These are phyloP conservation scores for Plemyria rubiginata DNA, from an alignment of 2,888 invertebrate genomes.

Conservation along the genomic window DNA sequence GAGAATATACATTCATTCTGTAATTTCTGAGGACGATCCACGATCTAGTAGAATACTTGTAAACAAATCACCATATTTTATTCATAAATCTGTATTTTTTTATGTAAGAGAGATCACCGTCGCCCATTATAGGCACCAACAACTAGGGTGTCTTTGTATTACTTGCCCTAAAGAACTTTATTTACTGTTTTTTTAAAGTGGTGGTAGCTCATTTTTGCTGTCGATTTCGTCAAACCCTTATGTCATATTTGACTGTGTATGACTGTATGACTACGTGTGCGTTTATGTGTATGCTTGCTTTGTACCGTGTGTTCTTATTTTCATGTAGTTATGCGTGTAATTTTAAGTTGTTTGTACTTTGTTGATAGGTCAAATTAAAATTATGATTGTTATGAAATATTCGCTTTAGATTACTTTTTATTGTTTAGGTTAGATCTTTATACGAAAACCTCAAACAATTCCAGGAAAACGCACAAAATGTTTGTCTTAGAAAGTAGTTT, in stretches of 20 bases:
- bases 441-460: constrained; percentile 6
- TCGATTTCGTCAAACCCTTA: too few species aligned
- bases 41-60: not conserved
- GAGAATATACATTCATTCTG: not conserved
- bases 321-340: not conserved
- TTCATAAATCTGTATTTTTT: too few species aligned
- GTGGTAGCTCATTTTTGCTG: too few species aligned
- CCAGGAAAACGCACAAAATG: constrained; percentile 29
- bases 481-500: constrained; percentile 26
- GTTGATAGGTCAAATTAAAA: not conserved
- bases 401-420: not conserved
- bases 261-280: not conserved
- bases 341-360: not conserved
- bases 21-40: not conserved
- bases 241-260: constrained; percentile 4
- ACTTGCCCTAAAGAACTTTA: too few species aligned
- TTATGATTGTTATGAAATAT: too few species aligned
- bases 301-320: not conserved
- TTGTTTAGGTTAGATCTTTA: not conserved
- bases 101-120: too few species aligned
- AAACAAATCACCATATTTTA: too few species aligned
- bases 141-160: too few species aligned
- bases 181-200: too few species aligned
- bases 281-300: not conserved
- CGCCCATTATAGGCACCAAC: too few species aligned